Conservation (phyloP, 2,888 invertebrate species). For the Pocota personata region DNA sequence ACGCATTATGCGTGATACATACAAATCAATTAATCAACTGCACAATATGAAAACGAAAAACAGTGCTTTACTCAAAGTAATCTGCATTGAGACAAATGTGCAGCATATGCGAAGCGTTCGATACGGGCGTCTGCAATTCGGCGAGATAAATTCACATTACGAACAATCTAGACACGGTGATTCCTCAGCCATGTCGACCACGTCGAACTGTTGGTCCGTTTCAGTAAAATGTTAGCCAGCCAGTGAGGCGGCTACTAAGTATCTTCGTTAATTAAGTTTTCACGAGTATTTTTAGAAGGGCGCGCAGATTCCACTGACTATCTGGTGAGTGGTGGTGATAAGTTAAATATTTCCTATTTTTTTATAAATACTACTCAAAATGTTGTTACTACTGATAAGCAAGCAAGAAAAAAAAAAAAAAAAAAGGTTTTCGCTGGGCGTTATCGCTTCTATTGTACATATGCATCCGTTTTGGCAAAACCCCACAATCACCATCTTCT, state of each 20-base stretch:
- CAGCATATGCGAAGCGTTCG: conserved; percentile 31
- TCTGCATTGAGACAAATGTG: conserved; percentile 25
- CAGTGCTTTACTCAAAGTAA: neutral
- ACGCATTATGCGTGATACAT: conserved; percentile 38
- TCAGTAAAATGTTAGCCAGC: conserved; percentile 38
- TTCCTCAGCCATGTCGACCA: conserved; percentile 58
- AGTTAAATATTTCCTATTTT: neutral
- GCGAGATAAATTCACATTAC: conserved; percentile 41
- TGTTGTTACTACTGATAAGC: neutral
- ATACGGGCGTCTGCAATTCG: conserved; percentile 40
- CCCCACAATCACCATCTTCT: conserved; percentile 34
- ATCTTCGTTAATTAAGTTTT: conserved; percentile 13
- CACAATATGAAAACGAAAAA: conserved; percentile 42
- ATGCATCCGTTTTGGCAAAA: conserved; percentile 70
- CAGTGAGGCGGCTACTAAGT: conserved; percentile 43
- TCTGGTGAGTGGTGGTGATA: neutral
- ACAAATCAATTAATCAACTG: conserved; percentile 67
- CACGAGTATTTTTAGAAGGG: conserved; percentile 40
- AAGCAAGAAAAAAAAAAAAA: neutral
- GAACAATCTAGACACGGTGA: conserved; percentile 52
- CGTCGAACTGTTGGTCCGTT: conserved; percentile 28
- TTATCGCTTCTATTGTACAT: neutral
- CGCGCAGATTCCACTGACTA: neutral
- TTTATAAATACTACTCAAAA: neutral
- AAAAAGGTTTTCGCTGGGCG: neutral